phyloP scores from a whole-genome alignment of 2,888 invertebrate species.

The Drosophila neonasuta region DNA sequence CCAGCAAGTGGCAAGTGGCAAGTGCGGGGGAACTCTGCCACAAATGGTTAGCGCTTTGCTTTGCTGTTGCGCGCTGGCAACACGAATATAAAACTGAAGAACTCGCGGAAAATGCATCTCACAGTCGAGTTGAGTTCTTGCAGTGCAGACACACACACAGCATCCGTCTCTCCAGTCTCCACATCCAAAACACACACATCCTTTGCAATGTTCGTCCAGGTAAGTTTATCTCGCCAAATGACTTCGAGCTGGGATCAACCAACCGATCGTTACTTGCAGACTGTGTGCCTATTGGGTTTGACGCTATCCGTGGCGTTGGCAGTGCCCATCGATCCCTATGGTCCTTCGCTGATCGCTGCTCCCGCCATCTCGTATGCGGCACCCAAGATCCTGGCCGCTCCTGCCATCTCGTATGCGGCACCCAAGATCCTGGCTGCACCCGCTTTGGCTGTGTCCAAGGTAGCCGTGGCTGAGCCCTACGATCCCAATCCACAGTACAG shows the following conservation, averaged over 20 bases:
- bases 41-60: conserved; percentile 27
- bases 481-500: conserved; percentile 80
- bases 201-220: conserved; percentile 80
- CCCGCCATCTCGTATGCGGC: conserved; percentile 68
- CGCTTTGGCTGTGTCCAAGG: conserved; percentile 63
- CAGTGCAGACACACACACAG: conserved; percentile 73
- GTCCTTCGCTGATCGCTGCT: conserved; percentile 53
- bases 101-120: conserved; percentile 79
- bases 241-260: background rate
- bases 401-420: conserved; percentile 66
- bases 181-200: conserved; percentile 26
- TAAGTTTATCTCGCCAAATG: conserved; percentile 50
- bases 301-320: conserved; percentile 73
- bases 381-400: conserved; percentile 58
- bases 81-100: conserved; percentile 81
- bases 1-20: background rate
- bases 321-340: conserved; percentile 71
- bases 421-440: conserved; percentile 68
- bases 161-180: conserved; percentile 30
- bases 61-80: conserved; percentile 6
- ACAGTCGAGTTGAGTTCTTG: conserved; percentile 81
- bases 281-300: conserved; percentile 74
- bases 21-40: conserved; percentile 19
- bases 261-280: conserved; percentile 51
- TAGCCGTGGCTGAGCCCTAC: conserved; percentile 73